These are phyloP conservation scores for Sinocyclocheilus anshuiensis DNA, from an alignment of 2,113 vertebrate genomes.

Conservation along the genomic window DNA sequence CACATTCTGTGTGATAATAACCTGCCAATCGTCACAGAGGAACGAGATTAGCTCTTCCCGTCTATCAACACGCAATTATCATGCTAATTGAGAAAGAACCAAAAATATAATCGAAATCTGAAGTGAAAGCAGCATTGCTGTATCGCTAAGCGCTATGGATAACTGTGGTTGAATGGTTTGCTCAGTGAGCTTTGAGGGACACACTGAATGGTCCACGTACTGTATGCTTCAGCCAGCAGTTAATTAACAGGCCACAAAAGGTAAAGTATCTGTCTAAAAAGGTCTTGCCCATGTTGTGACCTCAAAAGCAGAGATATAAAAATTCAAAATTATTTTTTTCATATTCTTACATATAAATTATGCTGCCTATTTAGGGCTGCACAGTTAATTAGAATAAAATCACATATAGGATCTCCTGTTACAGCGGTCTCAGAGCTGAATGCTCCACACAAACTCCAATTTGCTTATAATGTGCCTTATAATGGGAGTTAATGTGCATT, in stretches of 20 bases:
- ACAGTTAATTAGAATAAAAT: neutral
- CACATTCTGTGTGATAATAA: constrained; percentile 72
- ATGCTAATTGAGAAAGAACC: constrained; percentile 70
- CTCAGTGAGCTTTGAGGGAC: constrained; percentile 3
- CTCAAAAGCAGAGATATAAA: neutral
- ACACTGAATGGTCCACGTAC: constrained; percentile 12
- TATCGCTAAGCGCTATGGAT: constrained; percentile 10
- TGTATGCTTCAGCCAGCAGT: constrained; percentile 56
- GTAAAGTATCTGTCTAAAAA: constrained; percentile 11
- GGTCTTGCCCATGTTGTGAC: neutral
- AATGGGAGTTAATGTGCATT: neutral
- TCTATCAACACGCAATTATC: constrained; percentile 68
- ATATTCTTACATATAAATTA: neutral
- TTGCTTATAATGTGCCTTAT: neutral
- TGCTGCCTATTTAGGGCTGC: neutral
- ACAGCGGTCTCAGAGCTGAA: neutral
- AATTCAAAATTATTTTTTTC: neutral
- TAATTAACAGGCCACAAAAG: constrained; percentile 74
- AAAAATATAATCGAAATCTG: constrained; percentile 31
- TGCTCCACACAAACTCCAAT: neutral
- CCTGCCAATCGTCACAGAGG: constrained; percentile 57
- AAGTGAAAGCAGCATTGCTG: constrained; percentile 39
- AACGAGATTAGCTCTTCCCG: constrained; percentile 54
- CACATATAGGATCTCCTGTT: neutral
- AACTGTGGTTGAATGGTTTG: constrained; percentile 26